Conservation (phyloP, 1,140 invertebrate species). For the Zaprionus lachaisei region DNA sequence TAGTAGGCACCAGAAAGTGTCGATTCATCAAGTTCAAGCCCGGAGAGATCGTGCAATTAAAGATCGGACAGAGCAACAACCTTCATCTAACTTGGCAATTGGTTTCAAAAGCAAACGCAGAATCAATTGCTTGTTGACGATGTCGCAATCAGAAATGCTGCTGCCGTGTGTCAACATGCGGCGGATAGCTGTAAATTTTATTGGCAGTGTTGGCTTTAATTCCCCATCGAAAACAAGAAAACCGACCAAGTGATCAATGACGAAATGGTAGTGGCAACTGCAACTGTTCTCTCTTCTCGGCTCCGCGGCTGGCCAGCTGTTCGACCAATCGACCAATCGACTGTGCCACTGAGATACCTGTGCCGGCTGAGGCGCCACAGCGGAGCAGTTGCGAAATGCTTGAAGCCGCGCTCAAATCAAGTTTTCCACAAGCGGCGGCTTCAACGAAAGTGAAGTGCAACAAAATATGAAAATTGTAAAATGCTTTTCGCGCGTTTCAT, state of each 20-base stretch:
- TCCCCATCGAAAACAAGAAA: constrained; percentile 43
- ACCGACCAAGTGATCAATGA: constrained; percentile 48
- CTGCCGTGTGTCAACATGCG: constrained; percentile 47
- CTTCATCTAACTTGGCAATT: background rate
- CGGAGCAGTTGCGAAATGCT: constrained; percentile 58
- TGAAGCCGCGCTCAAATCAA: constrained; percentile 66
- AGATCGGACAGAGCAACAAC: constrained; percentile 1
- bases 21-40: constrained; percentile 39
- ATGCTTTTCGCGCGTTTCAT: constrained; percentile 45
- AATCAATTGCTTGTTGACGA: constrained; percentile 31
- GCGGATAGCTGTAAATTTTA: constrained; percentile 46
- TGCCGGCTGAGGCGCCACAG: background rate
- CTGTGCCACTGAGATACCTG: constrained; percentile 8
- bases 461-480: constrained; percentile 61
- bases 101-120: constrained; percentile 22
- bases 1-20: background rate
- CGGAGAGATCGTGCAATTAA: background rate
- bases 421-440: constrained; percentile 53
- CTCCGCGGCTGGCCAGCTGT: constrained; percentile 37
- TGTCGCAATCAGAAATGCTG: constrained; percentile 46
- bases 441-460: constrained; percentile 54
- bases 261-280: constrained; percentile 55
- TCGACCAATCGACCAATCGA: constrained; percentile 3
- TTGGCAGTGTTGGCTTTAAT: constrained; percentile 38
- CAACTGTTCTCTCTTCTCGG: constrained; percentile 43